Conservation (phyloP, 2,797 vertebrate species). For the Semotilus atromaculatus region DNA sequence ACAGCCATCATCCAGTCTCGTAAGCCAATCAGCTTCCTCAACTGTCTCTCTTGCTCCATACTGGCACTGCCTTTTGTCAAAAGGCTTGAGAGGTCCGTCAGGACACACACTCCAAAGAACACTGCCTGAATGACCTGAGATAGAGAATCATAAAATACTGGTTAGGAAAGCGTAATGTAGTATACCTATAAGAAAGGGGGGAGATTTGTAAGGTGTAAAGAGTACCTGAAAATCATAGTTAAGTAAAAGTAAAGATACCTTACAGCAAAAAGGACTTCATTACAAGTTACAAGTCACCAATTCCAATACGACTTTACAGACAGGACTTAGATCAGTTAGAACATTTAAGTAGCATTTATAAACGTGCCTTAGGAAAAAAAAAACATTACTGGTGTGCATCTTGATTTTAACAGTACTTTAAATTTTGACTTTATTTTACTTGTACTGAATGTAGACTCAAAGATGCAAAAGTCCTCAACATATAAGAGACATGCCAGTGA, state of each 20-base stretch:
- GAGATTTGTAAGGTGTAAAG: neutral
- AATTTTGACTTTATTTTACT: too few relatives aligned
- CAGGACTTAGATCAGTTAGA: too few relatives aligned
- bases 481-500: too few relatives aligned
- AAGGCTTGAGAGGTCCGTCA: conserved; percentile 94
- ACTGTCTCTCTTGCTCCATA: conserved; percentile 93
- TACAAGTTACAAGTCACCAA: neutral
- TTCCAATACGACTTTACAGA: too few relatives aligned
- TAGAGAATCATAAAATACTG: conserved; percentile 11
- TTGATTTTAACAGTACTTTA: too few relatives aligned
- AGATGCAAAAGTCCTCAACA: too few relatives aligned
- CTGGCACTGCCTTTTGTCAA: conserved; percentile 90
- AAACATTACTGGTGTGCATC: too few relatives aligned
- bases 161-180: neutral
- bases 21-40: conserved; percentile 91
- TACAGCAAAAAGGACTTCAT: neutral
- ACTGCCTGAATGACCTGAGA: conserved; percentile 94
- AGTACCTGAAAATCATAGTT: neutral
- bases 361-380: too few relatives aligned
- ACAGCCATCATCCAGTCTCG: conserved; percentile 97
- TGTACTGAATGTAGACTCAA: too few relatives aligned
- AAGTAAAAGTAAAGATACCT: neutral
- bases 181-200: neutral
- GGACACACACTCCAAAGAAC: conserved; percentile 94
- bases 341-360: too few relatives aligned